phyloP scores from a whole-genome alignment of 2,888 invertebrate species.

The Dioctria rufipes region DNA sequence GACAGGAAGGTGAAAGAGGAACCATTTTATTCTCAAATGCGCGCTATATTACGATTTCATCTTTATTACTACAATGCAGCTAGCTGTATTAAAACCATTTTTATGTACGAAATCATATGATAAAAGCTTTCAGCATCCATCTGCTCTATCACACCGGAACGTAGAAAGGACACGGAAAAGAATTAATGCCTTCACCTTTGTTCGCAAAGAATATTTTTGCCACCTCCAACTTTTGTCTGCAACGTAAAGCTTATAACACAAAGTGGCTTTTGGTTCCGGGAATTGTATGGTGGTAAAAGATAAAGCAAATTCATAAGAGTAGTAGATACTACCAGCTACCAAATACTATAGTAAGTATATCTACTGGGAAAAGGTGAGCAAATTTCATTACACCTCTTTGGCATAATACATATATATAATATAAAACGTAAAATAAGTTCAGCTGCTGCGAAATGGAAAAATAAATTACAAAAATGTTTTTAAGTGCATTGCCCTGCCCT shows the following conservation, averaged over 20 bases:
- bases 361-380: neutral
- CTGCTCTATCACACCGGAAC: conserved; percentile 16
- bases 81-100: conserved; percentile 22
- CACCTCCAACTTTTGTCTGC: conserved; percentile 33
- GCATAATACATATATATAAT: neutral
- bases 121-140: conserved; percentile 20
- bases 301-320: conserved; percentile 31
- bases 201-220: conserved; percentile 33
- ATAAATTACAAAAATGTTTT: conserved; percentile 40
- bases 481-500: conserved; percentile 6
- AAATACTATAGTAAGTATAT: no score
- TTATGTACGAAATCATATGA: conserved; percentile 38
- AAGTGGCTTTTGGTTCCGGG: conserved; percentile 29
- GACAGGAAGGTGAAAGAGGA: conserved; percentile 13
- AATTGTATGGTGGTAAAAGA: conserved; percentile 28
- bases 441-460: conserved; percentile 27
- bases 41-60: conserved; percentile 39
- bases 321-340: neutral
- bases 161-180: conserved; percentile 13
- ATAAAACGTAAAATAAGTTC: neutral
- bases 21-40: conserved; percentile 18
- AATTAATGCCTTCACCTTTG: conserved; percentile 31
- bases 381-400: conserved; percentile 30
- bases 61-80: conserved; percentile 32
- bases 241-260: conserved; percentile 9